Base-by-base conservation (phyloP, 2,113 vertebrate genomes). In the Mormyrus lacerda region DNA sequence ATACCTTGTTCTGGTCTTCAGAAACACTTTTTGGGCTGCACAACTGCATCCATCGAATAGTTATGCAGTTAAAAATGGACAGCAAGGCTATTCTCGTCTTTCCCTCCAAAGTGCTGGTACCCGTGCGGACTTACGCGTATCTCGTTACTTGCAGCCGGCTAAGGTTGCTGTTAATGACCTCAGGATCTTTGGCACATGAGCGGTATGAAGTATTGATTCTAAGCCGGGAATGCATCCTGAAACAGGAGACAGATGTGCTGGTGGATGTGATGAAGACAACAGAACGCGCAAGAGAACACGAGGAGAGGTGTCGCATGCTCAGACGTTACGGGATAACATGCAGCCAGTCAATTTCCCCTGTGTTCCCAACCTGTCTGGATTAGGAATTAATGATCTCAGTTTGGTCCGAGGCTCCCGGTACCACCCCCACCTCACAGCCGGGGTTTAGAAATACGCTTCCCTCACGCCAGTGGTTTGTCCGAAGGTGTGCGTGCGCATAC, bases 251-350 rank as follows among this genome's bases (percentile, higher is more conserved):
- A 87, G 55, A 31, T 42, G 39, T 39, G 58, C 51, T 35, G 35
- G 50, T 58, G 48, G 35, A 58, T 7, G 47, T 21, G 86, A n/a
- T 69, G 42, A 88, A 27, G n/a, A 88, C 76, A 87, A 44, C 31
- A 83, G 85, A 86, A 90, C 27, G 89, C 87, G 87, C 31, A 42
- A 76, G 47, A 15, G 47, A 31, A 76, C 51, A 50, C 24, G 21
- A 47, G 47, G 48, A 27, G 65, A 35, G 83, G 45, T 79, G 73
- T 88, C 87, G 61, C 88, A 44, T 27, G 89, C 90, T 87, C 90
- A 45, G 85, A 21, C 94, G 93, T 91, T 95, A 94, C 93, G 88
- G 91, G 93, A 95, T 95, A 94, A 93, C 90, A 90, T 91, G 90
- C 61, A 91, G 35, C 76, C 82, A 88, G 89, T 35, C 19, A 85